Percentiles rank a stretch among this genome's conserved stretches.
phyloP scores from a whole-genome alignment of 2,113 vertebrate genomes.

The Macaca fascicularis region DNA sequence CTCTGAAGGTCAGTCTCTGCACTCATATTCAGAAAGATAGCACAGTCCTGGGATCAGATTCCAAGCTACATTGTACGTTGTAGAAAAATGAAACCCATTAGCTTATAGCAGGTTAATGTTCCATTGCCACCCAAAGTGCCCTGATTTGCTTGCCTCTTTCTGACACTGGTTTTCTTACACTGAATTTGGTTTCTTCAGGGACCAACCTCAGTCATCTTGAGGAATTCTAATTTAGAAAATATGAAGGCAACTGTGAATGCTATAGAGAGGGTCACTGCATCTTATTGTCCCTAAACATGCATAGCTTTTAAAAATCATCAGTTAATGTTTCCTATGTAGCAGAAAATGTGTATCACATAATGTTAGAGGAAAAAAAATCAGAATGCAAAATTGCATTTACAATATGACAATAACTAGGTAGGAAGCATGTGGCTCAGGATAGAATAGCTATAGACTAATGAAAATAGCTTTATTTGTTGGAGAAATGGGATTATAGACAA shows the following conservation, averaged over 20 bases:
- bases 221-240: slow-evolving; percentile 62
- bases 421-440: neutral
- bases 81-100: neutral
- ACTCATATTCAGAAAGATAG: neutral
- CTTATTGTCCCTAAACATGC: slow-evolving; percentile 4
- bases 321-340: slow-evolving; percentile 2
- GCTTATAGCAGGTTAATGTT: slow-evolving; percentile 40
- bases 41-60: neutral
- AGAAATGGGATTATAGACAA: neutral
- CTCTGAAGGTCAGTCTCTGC: slow-evolving; percentile 25
- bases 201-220: neutral
- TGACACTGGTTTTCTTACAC: slow-evolving; percentile 6
- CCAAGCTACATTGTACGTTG: neutral
- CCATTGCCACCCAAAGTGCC: neutral
- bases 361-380: slow-evolving; percentile 22
- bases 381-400: slow-evolving; percentile 7
- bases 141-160: neutral
- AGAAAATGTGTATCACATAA: slow-evolving; percentile 33
- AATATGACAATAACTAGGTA: neutral
- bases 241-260: neutral
- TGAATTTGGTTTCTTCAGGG: slow-evolving; percentile 28
- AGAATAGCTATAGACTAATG: neutral
- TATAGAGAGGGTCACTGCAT: slow-evolving; percentile 35
- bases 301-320: slow-evolving; percentile 31
- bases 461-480: neutral